Evolutionary conservation across 2,888 invertebrate genomes (phyloP), one percentile per base, ranked within the genome.

Genomic region (Tenthredo scrophulariae): DNA sequence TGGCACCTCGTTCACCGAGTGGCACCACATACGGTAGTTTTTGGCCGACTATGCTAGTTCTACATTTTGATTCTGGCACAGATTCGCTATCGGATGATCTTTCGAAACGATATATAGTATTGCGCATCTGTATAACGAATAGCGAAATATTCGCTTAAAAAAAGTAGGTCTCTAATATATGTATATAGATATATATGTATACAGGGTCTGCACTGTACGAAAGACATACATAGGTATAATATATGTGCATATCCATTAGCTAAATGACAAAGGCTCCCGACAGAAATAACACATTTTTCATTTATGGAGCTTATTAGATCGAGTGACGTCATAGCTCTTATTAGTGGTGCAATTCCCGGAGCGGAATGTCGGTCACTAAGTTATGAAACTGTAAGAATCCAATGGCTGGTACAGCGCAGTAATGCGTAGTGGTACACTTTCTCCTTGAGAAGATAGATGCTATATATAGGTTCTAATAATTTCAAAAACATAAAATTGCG

Each of bases 301-400:
- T 62, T 80, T 80, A 80, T 62, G 80, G 80, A 37, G 80, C 26
- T 80, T 80, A 80, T 80, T 80, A 80, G 80, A 80, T 80, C 80
- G 62, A 22, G 29, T 83, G 83, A 83, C 83, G 83, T 83, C 83
- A 83, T 91, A 91, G 89, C 87, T 89, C 89, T 90, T 91, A 90
- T 90, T 90, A 88, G 89, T 89, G 91, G 91, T 90, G 92, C 90
- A 91, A 91, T 91, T 91, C 87, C 85, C 43, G 40, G 33, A 80
- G 85, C 88, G 91, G 91, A 90, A 92, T 92, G 91, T 92, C 91
- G 92, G 92, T 91, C 91, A 91, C 88, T 90, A 89, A 91, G 92
- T 92, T 92, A 92, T 91, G 92, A 92, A 92, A 92, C 90, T 91
- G 88, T 89, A 91, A 88, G 91, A 90, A 91, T 92, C 90, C 90